A percentile compares a stretch with the other conserved stretches of the same genome.
These are phyloP conservation scores for Sphaerophoria taeniata DNA, from an alignment of 2,888 invertebrate genomes.

Conservation along the genomic window DNA sequence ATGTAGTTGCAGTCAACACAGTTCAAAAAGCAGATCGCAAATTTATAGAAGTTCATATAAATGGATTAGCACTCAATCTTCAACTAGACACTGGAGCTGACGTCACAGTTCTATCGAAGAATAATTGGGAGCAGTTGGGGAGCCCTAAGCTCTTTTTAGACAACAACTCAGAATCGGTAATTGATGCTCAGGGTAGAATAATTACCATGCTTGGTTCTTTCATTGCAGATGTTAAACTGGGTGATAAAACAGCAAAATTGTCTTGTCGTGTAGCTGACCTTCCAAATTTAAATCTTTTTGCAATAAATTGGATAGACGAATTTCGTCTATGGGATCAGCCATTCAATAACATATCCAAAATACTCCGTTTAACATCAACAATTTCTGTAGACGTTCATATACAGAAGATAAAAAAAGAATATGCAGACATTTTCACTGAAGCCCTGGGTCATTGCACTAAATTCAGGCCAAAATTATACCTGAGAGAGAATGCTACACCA, in stretches of 20 bases:
- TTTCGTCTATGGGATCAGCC: constrained; percentile 34
- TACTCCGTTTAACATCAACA: constrained; percentile 10
- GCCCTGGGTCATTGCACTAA: constrained; percentile 42
- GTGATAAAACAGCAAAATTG: background rate
- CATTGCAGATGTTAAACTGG: background rate
- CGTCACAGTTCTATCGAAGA: constrained; percentile 40
- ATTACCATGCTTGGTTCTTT: constrained; percentile 1
- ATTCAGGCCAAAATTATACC: constrained; percentile 27
- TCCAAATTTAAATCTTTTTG: constrained; percentile 2
- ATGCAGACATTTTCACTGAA: constrained; percentile 23
- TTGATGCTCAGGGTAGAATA: background rate
- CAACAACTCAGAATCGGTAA: constrained; percentile 1
- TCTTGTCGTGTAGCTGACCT: background rate
- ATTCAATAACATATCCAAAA: constrained; percentile 11
- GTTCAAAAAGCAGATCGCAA: constrained; percentile 11
- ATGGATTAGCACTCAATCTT: constrained; percentile 15
- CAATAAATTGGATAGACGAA: constrained; percentile 1
- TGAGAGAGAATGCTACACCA: constrained; percentile 24
- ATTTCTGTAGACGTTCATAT: background rate
- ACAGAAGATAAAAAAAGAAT: constrained; percentile 17
- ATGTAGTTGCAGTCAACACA: constrained; percentile 16
- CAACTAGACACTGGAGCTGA: constrained; percentile 52
- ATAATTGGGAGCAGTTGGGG: background rate
- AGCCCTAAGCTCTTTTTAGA: background rate
- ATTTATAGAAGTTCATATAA: constrained; percentile 34